Conservation (phyloP, 2,888 invertebrate species). For the Rhamnusium bicolor region DNA sequence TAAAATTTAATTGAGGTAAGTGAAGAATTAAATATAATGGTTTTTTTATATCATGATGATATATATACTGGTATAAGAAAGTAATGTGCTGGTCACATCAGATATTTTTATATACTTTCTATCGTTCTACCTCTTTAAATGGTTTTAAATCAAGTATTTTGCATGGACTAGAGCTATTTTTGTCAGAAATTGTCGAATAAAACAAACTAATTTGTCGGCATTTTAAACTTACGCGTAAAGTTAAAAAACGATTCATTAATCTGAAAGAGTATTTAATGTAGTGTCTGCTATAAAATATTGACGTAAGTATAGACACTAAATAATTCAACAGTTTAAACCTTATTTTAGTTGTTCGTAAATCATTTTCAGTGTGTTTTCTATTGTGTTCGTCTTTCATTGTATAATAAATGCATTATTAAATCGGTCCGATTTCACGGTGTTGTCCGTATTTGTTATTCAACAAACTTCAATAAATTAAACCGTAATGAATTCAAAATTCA, state of each 20-base stretch:
- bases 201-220: neutral
- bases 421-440: conserved; percentile 55
- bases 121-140: no score
- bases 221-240: neutral
- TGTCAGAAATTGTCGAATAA: neutral
- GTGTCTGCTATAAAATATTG: conserved; percentile 42
- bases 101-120: no score
- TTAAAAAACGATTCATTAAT: conserved; percentile 10
- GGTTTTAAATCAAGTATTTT: no score
- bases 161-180: neutral
- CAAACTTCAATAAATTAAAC: conserved; percentile 33
- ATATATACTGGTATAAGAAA: no score
- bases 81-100: no score
- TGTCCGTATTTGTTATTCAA: conserved; percentile 53
- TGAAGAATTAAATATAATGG: no score
- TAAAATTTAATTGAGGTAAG: no score
- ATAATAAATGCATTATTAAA: conserved; percentile 56
- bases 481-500: conserved; percentile 30
- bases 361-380: conserved; percentile 48
- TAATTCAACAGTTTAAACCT: conserved; percentile 45
- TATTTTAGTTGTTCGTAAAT: conserved; percentile 45
- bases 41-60: no score
- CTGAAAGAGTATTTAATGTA: conserved; percentile 13
- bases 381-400: conserved; percentile 50
- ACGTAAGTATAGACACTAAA: conserved; percentile 40